A percentile compares a stretch with the other conserved stretches of the same genome.
Conservation (phyloP, 2,888 invertebrate species). For the Liopterus haemorrhoidalis region DNA sequence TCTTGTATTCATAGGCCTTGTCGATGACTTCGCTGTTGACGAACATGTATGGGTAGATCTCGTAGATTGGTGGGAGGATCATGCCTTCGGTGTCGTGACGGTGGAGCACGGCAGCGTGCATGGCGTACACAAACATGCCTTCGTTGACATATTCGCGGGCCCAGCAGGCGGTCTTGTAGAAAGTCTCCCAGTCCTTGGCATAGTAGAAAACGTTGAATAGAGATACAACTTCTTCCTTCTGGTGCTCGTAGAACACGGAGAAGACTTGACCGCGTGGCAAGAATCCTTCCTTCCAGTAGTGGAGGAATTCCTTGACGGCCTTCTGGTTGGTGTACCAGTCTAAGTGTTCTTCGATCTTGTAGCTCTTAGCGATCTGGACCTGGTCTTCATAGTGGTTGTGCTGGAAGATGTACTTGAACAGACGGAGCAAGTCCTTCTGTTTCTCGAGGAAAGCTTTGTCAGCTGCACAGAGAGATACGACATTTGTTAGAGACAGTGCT, state of each 20-base stretch:
- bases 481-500: no score
- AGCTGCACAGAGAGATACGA: slow-evolving; percentile 23
- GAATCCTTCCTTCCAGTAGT: slow-evolving; percentile 51
- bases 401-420: slow-evolving; percentile 38
- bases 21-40: slow-evolving; percentile 62
- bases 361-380: slow-evolving; percentile 53
- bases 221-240: slow-evolving; percentile 57
- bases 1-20: slow-evolving; percentile 57
- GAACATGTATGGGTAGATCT: slow-evolving; percentile 66
- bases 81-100: slow-evolving; percentile 59
- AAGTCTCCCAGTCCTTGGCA: slow-evolving; percentile 64
- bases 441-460: slow-evolving; percentile 38
- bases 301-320: slow-evolving; percentile 52
- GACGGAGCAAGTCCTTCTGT: slow-evolving; percentile 39
- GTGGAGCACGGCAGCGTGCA: slow-evolving; percentile 57
- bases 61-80: slow-evolving; percentile 63
- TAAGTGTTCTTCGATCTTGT: slow-evolving; percentile 53
- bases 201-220: slow-evolving; percentile 62
- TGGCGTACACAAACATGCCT: slow-evolving; percentile 60
- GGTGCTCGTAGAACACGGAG: slow-evolving; percentile 55
- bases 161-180: slow-evolving; percentile 63
- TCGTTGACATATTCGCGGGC: slow-evolving; percentile 63
- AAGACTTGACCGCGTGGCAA: slow-evolving; percentile 58
- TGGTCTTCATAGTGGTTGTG: slow-evolving; percentile 43
- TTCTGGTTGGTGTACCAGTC: slow-evolving; percentile 51